Evolutionary conservation across 2,888 invertebrate species (phyloP).

Genomic region (Lithophane ornitopus): DNA sequence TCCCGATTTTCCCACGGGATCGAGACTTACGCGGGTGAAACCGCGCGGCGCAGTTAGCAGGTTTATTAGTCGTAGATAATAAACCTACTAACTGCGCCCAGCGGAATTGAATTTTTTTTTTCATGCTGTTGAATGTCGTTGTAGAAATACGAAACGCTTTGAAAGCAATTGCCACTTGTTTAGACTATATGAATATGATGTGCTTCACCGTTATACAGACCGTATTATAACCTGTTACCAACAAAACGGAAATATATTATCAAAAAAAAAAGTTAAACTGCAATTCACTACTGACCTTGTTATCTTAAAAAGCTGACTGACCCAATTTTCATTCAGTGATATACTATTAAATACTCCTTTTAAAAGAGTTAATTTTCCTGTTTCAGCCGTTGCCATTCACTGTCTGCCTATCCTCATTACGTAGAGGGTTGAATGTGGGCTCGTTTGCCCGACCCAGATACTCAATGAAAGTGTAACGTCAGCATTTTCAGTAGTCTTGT

Average conservation of each 20-base stretch:
- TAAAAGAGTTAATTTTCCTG: conserved; percentile 82
- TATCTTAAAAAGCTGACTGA: conserved; percentile 54
- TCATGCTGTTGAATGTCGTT: no score
- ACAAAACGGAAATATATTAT: background rate
- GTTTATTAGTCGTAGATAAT: no score
- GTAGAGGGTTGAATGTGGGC: conserved; percentile 72
- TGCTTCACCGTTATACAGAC: background rate
- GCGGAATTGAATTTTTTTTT: no score
- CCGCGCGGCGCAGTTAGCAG: no score
- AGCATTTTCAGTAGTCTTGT: conserved; percentile 68
- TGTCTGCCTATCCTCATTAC: conserved; percentile 77
- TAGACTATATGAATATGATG: no score
- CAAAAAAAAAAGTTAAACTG: background rate
- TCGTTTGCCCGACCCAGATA: conserved; percentile 77
- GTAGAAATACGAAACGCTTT: no score
- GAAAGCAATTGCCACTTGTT: no score
- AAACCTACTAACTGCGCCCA: no score
- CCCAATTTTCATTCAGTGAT: conserved; percentile 62
- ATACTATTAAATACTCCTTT: conserved; percentile 67
- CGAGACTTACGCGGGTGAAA: no score
- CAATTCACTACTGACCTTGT: conserved; percentile 39
- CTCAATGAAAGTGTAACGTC: conserved; percentile 65
- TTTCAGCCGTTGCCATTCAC: conserved; percentile 67
- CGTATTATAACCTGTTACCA: background rate
- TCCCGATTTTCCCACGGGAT: no score